Evolutionary conservation across 2,797 vertebrate genomes (phyloP), one percentile per base, ranked within the genome.

Genomic region (Gastrophryne carolinensis): DNA sequence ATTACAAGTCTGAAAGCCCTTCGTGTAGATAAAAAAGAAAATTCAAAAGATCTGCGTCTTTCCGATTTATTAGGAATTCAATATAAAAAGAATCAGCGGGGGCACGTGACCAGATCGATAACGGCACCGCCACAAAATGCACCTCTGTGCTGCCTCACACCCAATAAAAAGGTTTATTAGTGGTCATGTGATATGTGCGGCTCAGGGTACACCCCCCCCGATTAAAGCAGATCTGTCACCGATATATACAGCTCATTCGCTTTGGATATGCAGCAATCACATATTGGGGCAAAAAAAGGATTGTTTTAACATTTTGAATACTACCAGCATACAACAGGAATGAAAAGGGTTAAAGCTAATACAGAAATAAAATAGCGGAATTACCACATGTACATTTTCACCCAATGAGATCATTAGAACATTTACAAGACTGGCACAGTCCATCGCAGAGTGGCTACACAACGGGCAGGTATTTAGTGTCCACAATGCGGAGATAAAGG

Each of bases 1-100:
- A 44, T 49, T 72, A 78, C 75, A 78, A 30, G 61, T 60, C 15
- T 37, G 61, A 78, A 72, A 78, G 75, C 75, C 75, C 75, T 78
- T 78, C 26, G 37, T 58, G 67, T 77, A 77, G 58, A 65, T 54
- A 63, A 53, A 75, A 75, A 52, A 52, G 19, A 53, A 56, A 52
- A 52, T 37, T 24, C 39, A 58, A 65, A 24, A 47, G 39, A 19
- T 21, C 12, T 9, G 29, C 63, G 41, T 72, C 8, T 24, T 37
- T 21, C 3, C 53, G 23, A 41, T 41, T 63, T 10, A 53, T 69
- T 27, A 52, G 41, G 26, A 56, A 44, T 35, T 34, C 30, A 37
- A 60, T 65, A 62, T 37, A 68, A 54, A 75, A 47, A 53, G 12
- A 7, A n/a, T n/a, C 29, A 69, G 34, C 12, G 10, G 13, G 3